These are phyloP conservation scores for Agrochola litura DNA, from an alignment of 2,888 invertebrate species.

Conservation along the genomic window DNA sequence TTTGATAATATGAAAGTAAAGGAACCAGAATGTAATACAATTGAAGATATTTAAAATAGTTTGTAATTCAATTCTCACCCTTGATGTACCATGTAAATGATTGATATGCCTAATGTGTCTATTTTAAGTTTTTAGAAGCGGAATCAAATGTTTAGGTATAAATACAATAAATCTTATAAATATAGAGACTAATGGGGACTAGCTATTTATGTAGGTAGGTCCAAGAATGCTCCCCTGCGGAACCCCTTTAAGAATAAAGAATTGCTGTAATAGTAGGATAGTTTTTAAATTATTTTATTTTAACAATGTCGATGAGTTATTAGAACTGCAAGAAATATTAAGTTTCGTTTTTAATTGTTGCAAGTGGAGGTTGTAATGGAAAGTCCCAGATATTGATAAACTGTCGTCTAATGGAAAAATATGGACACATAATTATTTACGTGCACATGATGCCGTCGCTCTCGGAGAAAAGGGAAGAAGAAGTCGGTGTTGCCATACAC, in stretches of 20 bases:
- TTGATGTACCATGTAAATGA: background rate
- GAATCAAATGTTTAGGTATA: too few relatives aligned
- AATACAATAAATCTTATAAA: background rate
- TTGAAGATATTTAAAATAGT: conserved; percentile 13
- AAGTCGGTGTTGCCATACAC: too few relatives aligned
- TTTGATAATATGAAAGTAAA: conserved; percentile 81
- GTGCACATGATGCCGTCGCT: too few relatives aligned
- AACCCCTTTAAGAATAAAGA: background rate
- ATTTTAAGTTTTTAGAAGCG: background rate
- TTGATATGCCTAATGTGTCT: too few relatives aligned
- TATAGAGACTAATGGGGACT: background rate
- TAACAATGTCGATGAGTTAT: background rate
- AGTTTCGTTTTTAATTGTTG: too few relatives aligned
- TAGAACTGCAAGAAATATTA: background rate
- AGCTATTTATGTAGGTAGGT: background rate
- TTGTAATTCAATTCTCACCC: background rate
- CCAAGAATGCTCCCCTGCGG: background rate
- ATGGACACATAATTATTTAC: too few relatives aligned
- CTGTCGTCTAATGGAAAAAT: too few relatives aligned
- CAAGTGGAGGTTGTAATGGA: too few relatives aligned
- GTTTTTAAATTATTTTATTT: background rate
- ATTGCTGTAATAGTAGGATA: background rate
- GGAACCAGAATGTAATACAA: conserved; percentile 75
- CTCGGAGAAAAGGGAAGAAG: too few relatives aligned
- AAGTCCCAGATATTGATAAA: too few relatives aligned